Evolutionary conservation across 2,797 vertebrate species (phyloP).

Genomic region (Eulemur mongoz): DNA sequence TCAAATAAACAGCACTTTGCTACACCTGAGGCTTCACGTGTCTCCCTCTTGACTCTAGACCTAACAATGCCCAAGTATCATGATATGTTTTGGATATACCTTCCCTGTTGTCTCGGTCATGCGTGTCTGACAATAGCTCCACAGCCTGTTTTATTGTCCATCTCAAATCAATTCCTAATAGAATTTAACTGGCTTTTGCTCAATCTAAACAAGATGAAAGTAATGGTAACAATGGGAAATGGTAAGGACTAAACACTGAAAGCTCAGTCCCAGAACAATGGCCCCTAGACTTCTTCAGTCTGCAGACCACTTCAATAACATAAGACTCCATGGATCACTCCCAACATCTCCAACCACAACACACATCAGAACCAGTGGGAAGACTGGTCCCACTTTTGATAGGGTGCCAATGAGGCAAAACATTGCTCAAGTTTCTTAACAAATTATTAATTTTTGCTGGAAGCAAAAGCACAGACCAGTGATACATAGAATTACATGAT

Average conservation of each 20-base stretch:
- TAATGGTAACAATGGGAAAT: background rate
- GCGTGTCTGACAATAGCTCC: background rate
- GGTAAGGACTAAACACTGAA: background rate
- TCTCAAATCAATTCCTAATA: background rate
- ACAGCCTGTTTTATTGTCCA: background rate
- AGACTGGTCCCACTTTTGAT: background rate
- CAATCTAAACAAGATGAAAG: conserved; percentile 39
- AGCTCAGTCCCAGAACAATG: background rate
- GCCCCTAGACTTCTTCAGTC: background rate
- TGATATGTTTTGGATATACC: background rate
- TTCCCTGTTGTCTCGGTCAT: background rate
- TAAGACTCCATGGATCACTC: background rate
- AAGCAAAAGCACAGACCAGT: background rate
- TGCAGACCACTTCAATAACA: background rate
- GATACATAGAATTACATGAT: background rate
- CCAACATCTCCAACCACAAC: background rate
- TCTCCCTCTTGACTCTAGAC: too few relatives aligned
- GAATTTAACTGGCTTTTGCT: conserved; percentile 5
- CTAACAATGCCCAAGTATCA: background rate
- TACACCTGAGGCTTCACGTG: too few relatives aligned
- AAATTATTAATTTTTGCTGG: background rate
- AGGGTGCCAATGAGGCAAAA: background rate
- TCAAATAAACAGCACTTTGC: too few relatives aligned
- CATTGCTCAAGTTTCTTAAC: background rate
- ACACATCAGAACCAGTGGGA: background rate